Percentiles rank a stretch among this genome's conserved stretches.
Evolutionary conservation across 2,797 vertebrate genomes (phyloP).

Genomic region (Eutrigla gurnardus): DNA sequence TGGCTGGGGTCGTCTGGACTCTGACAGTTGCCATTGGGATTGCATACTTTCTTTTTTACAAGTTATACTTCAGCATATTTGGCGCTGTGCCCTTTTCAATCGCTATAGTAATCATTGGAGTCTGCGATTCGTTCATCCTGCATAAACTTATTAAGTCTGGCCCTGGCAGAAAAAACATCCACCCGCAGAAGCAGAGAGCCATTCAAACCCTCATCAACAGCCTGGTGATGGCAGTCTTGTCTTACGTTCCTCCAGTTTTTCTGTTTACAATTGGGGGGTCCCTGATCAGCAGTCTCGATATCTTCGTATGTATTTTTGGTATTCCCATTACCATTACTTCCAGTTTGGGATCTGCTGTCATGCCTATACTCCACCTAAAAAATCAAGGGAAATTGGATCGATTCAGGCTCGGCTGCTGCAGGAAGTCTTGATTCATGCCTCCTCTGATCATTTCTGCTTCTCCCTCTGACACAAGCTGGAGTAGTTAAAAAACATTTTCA

Average conservation of each 20-base stretch:
- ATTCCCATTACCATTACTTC: slow-evolving; percentile 1
- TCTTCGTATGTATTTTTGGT: neutral
- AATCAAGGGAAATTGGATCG: slow-evolving; percentile 35
- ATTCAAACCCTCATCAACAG: slow-evolving; percentile 71
- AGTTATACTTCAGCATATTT: neutral
- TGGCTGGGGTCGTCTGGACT: slow-evolving; percentile 54
- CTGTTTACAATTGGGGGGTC: neutral
- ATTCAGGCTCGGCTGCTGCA: slow-evolving; percentile 10
- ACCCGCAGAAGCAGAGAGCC: slow-evolving; percentile 78
- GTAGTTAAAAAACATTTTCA: neutral
- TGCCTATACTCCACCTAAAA: slow-evolving; percentile 63
- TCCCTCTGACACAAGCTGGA: neutral
- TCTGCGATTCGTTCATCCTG: slow-evolving; percentile 73
- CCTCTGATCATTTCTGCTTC: neutral
- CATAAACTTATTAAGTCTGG: slow-evolving; percentile 54
- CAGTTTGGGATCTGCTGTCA: slow-evolving; percentile 43
- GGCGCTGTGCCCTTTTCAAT: slow-evolving; percentile 15
- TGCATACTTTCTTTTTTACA: accelerated
- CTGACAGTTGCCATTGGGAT: neutral
- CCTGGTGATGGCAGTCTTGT: slow-evolving; percentile 54
- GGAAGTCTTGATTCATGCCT: neutral
- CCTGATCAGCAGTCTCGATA: accelerated
- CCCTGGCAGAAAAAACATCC: slow-evolving; percentile 54
- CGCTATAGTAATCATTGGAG: slow-evolving; percentile 52
- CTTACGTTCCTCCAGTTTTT: slow-evolving; percentile 71